Percentiles rank a stretch among this genome's conserved stretches.
phyloP scores from a whole-genome alignment of 2,797 vertebrate species.

The Vireo griseus region DNA sequence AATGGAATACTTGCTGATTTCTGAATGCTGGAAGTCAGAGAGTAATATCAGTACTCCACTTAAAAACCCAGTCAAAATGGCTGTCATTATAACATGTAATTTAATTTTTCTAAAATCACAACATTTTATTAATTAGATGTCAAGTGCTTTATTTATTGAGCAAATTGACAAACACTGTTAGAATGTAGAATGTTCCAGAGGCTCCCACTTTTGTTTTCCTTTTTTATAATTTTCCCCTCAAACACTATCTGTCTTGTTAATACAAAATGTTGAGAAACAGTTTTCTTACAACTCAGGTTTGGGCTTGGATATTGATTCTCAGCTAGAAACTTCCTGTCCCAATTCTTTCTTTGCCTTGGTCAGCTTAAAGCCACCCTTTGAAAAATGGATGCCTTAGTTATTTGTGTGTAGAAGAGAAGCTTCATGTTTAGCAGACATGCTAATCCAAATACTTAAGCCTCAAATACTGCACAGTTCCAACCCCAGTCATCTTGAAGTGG shows the following conservation, averaged over 20 bases:
- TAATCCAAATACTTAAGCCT: not conserved
- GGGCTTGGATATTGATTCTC: not conserved
- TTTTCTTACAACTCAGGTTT: not conserved
- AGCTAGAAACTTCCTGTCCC: not conserved
- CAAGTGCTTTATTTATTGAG: not conserved
- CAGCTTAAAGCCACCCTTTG: not conserved
- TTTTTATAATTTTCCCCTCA: accelerated
- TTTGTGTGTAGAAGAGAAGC: not conserved
- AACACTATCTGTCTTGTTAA: not conserved
- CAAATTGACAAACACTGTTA: not conserved
- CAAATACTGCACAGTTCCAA: not conserved
- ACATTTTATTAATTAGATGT: not conserved
- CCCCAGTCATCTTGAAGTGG: not conserved
- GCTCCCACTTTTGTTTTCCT: not conserved
- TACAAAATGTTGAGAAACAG: not conserved
- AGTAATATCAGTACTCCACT: not conserved
- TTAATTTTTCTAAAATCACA: not conserved
- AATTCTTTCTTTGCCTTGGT: not conserved
- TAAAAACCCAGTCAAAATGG: not conserved
- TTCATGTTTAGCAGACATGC: not conserved
- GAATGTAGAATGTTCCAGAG: not conserved
- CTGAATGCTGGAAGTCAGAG: not conserved
- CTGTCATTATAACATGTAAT: not conserved
- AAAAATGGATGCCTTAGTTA: not conserved
- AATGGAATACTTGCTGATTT: not conserved